Percentiles rank a stretch among this genome's conserved stretches.
These are phyloP conservation scores for Pagrus major DNA, from an alignment of 2,113 vertebrate genomes.

Conservation along the genomic window DNA sequence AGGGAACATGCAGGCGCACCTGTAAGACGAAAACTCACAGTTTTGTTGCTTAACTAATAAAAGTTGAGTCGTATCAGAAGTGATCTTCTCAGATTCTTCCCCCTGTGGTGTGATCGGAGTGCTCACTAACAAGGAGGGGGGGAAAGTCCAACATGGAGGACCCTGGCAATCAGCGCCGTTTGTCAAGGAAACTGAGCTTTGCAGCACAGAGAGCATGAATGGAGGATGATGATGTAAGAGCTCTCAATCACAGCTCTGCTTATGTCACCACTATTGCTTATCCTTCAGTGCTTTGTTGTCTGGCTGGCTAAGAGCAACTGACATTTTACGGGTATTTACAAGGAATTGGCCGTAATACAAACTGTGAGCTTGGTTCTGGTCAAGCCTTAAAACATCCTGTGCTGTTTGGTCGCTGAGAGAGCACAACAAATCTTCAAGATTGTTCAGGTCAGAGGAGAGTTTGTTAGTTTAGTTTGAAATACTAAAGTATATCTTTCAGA, in stretches of 20 bases:
- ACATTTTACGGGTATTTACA: constrained; percentile 20
- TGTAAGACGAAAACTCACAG: background rate
- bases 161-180: constrained; percentile 7
- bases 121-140: background rate
- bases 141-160: background rate
- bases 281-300: constrained; percentile 60
- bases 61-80: constrained; percentile 1
- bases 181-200: constrained; percentile 25
- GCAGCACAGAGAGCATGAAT: constrained; percentile 22
- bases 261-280: constrained; percentile 42
- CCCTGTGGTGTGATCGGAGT: background rate
- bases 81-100: constrained; percentile 3
- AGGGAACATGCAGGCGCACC: constrained; percentile 9
- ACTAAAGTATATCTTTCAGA: background rate
- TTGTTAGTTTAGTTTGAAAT: background rate
- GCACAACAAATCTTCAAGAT: background rate
- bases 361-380: background rate
- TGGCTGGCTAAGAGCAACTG: constrained; percentile 25
- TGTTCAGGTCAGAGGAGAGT: background rate
- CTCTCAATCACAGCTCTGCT: constrained; percentile 18
- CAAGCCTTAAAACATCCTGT: background rate
- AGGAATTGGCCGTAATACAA: constrained; percentile 9
- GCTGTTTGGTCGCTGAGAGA: background rate
- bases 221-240: constrained; percentile 52
- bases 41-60: background rate